Percentiles rank a stretch among this genome's conserved stretches.
Evolutionary conservation across 2,888 invertebrate genomes (phyloP).

Genomic region (Eucriotettix oculatus): DNA sequence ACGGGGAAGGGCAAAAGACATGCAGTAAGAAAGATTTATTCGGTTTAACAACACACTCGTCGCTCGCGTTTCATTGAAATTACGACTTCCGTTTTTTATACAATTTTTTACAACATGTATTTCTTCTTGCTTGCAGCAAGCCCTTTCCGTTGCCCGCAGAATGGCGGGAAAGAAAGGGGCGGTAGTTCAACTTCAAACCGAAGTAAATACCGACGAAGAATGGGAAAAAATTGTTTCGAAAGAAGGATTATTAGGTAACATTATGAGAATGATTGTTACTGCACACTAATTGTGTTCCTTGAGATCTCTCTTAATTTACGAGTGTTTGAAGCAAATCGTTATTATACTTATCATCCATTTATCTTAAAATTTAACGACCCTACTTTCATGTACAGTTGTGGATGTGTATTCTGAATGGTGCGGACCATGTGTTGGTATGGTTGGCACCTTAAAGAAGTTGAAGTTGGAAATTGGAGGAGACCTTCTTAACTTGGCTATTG

Average conservation of each 20-base stretch:
- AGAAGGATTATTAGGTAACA: conserved; percentile 55
- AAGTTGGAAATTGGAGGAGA: conserved; percentile 81
- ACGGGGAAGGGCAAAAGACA: background rate
- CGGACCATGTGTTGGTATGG: conserved; percentile 76
- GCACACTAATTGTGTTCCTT: background rate
- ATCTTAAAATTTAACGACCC: no score
- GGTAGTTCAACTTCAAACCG: conserved; percentile 59
- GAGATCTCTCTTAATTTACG: no score
- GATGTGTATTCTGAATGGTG: conserved; percentile 87
- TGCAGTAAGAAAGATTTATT: background rate
- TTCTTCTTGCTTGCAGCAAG: background rate
- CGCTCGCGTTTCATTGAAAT: no score
- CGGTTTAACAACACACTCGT: no score
- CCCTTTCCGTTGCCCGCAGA: conserved; percentile 10
- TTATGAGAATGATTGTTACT: background rate
- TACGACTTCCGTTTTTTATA: no score
- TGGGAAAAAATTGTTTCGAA: conserved; percentile 61
- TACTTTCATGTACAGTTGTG: conserved; percentile 37
- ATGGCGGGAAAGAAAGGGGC: conserved; percentile 54
- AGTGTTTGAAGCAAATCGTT: no score
- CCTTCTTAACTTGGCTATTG: conserved; percentile 57
- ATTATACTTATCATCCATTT: no score
- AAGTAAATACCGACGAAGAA: conserved; percentile 69
- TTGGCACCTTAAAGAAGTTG: conserved; percentile 65
- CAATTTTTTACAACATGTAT: background rate